A percentile compares a stretch with the other conserved stretches of the same genome.
These are phyloP conservation scores for Diadema setosum DNA, from an alignment of 35 echinoderm and acorn worm species.

Conservation along the genomic window DNA sequence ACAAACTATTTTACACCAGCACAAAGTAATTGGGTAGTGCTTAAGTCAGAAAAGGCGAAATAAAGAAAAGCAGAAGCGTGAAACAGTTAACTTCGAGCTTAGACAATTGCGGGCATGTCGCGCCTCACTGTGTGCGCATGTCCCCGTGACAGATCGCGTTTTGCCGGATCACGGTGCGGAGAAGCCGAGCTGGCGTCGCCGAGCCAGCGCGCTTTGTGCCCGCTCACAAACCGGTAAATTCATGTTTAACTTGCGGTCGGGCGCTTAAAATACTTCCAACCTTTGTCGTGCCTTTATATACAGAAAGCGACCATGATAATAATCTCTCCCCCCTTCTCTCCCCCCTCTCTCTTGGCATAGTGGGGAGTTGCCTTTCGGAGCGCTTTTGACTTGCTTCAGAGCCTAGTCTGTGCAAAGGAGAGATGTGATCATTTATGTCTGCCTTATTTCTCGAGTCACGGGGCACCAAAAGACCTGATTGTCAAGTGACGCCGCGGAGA, in stretches of 20 bases:
- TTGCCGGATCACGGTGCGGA: not conserved
- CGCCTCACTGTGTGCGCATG: not conserved
- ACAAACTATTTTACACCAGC: constrained; percentile 24
- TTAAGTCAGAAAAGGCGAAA: constrained; percentile 7
- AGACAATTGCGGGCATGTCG: not conserved
- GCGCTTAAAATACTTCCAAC: constrained; percentile 9
- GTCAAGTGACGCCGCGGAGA: not conserved
- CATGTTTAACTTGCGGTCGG: constrained; percentile 23
- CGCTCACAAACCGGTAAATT: constrained; percentile 31
- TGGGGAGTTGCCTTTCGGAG: not conserved
- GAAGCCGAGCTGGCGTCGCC: constrained; percentile 16
- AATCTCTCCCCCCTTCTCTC: not conserved
- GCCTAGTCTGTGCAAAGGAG: not conserved
- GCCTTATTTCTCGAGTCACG: constrained; percentile 8
- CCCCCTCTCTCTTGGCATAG: not conserved
- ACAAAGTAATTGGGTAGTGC: constrained; percentile 17
- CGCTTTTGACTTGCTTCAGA: constrained; percentile 8
- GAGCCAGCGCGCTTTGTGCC: not conserved
- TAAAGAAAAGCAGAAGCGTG: constrained; percentile 1
- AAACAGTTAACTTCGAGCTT: not conserved
- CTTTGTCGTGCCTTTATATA: not conserved
- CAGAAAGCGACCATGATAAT: not conserved
- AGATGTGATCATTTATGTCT: constrained; percentile 19
- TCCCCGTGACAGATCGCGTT: not conserved
- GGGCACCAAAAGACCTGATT: constrained; percentile 5